Evolutionary conservation across 2,888 invertebrate genomes (phyloP).

Genomic region (Nipponacmea schrenckii): DNA sequence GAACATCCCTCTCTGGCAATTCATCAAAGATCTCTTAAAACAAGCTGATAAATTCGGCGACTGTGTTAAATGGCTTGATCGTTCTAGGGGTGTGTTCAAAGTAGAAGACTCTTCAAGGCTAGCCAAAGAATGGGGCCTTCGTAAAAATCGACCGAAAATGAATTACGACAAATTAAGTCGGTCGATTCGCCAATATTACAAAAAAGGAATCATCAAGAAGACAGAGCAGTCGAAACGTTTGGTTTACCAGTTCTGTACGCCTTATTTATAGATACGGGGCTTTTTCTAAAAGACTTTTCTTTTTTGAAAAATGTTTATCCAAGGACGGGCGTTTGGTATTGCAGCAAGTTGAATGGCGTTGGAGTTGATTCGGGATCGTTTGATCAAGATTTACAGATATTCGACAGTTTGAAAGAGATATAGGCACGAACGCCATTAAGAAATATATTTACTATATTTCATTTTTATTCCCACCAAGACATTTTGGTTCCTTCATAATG

Average conservation of each 20-base stretch:
- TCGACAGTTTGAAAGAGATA: too few relatives aligned
- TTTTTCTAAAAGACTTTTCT: too few relatives aligned
- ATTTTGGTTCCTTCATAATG: too few relatives aligned
- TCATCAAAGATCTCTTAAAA: constrained; percentile 92
- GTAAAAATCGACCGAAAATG: constrained; percentile 99
- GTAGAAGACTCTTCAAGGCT: constrained; percentile 98
- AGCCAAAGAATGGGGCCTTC: constrained; percentile 96
- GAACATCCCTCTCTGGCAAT: constrained; percentile 96
- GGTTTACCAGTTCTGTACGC: constrained; percentile 98
- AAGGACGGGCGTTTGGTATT: too few relatives aligned
- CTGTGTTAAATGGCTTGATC: constrained; percentile 97
- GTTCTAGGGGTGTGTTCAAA: constrained; percentile 88
- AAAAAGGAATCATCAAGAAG: constrained; percentile 90
- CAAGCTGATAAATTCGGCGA: constrained; percentile 89
- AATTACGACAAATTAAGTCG: constrained; percentile 99
- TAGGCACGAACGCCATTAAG: too few relatives aligned
- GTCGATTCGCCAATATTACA: constrained; percentile 98
- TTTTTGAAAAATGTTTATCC: too few relatives aligned
- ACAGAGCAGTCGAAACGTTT: constrained; percentile 97
- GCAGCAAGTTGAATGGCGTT: too few relatives aligned
- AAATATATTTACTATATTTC: too few relatives aligned
- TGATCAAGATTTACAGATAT: too few relatives aligned
- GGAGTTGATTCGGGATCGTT: too few relatives aligned
- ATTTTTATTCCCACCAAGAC: too few relatives aligned
- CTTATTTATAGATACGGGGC: constrained; percentile 77